Evolutionary conservation across 2,888 invertebrate genomes (phyloP).

Genomic region (Tiphia femorata): DNA sequence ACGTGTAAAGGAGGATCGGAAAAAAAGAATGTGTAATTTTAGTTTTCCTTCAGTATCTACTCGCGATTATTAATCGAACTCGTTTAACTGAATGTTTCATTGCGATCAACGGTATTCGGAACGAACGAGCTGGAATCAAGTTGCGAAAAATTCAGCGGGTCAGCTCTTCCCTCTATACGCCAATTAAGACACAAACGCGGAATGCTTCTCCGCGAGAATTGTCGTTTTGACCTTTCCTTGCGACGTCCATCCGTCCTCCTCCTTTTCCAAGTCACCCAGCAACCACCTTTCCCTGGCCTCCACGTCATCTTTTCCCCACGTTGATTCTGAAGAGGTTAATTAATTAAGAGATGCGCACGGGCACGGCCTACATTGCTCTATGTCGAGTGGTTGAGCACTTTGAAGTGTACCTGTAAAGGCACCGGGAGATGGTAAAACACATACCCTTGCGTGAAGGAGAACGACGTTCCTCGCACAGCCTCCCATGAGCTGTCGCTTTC

Average conservation of each 20-base stretch:
- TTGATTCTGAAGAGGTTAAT: slow-evolving; percentile 36
- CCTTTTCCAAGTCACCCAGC: slow-evolving; percentile 1
- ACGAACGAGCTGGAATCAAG: background rate
- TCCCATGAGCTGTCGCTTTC: too few relatives aligned
- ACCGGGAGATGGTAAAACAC: slow-evolving; percentile 4
- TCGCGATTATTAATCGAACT: too few relatives aligned
- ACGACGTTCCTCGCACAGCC: too few relatives aligned
- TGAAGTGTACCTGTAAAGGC: slow-evolving; percentile 21
- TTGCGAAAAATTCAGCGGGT: background rate
- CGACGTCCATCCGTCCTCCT: background rate
- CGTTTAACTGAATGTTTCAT: background rate
- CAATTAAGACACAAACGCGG: background rate
- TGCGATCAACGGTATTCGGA: background rate
- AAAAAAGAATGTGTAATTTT: too few relatives aligned
- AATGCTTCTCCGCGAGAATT: too few relatives aligned
- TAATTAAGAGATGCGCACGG: slow-evolving; percentile 40
- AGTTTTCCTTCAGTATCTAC: too few relatives aligned
- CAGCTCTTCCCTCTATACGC: background rate
- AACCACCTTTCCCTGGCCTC: background rate
- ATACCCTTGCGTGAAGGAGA: slow-evolving; percentile 4
- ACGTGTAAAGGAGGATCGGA: too few relatives aligned
- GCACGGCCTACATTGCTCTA: slow-evolving; percentile 32
- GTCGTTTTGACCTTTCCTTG: slow-evolving; percentile 7
- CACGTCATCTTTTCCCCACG: slow-evolving; percentile 18
- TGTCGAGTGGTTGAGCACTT: slow-evolving; percentile 16